Base-by-base conservation (phyloP, 2,113 vertebrate genomes). In the Lichenostomus cassidix region DNA sequence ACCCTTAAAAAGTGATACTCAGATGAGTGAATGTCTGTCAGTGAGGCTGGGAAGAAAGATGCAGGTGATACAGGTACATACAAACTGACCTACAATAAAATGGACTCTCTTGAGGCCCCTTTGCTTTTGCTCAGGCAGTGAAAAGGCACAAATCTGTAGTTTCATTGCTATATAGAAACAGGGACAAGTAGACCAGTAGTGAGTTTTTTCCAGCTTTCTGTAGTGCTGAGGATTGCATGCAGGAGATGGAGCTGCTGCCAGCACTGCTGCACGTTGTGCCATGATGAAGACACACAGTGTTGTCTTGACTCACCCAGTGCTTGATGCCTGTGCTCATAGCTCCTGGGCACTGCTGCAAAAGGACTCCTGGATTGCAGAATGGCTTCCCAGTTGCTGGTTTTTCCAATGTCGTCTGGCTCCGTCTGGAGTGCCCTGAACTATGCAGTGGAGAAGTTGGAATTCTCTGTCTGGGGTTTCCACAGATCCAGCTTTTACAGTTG, bases 241-340 rank as follows among this genome's bases (percentile, higher is more conserved):
- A 6, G 65, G 52, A 18, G 15, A 4, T 1, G 31, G 65, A 65
- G 70, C 60, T 67, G 64, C 77, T 86, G 80, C 52, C 29, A 73
- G 53, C 59, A 24, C 21, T 1, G 4, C 84, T 83, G 63, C 37
- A 1, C 23, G 12, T 47, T 64, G 35, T 69, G 3, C 63, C 14
- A 0, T 1, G 2, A 7, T 5, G 19, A 18, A 55, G 35, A 28
- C 12, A 6, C 1, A 0, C 37, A 3, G 7, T 5, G 7, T 37
- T 59, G 70, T 49, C 23, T n/a, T 56, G 59, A 28, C 69, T 91
- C 5, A 1, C 55, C 37, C 35, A 5, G 46, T 24, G 39, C 56
- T 58, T 55, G 33, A 14, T 44, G 49, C 24, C 67, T 23, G 65
- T 71, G 35, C 41, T 49, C 4, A 3, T 8, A 14, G 24, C 0